Base-by-base conservation (phyloP, 1,140 invertebrate species). In the Pseudomyrmex concolor region DNA sequence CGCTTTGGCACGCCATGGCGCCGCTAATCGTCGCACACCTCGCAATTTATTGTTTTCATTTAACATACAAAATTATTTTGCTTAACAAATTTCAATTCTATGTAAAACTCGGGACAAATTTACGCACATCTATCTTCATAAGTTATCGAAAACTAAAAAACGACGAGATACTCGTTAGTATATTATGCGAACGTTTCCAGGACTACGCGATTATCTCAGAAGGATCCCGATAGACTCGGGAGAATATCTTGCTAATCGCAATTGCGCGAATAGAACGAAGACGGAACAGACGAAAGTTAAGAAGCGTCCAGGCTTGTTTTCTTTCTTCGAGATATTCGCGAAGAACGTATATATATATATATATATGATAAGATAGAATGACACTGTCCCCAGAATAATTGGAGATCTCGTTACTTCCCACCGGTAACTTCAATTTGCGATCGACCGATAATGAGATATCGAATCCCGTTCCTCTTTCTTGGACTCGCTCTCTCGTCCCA, bases 381-480 rank as follows among this genome's bases (percentile, higher is more conserved):
- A 89, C 71, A 84, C 81, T 86, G 78, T 89, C 70, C 70, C 50
- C 80, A 87, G 85, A 87, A 91, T 91, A 91, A 91, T 91, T 90
- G 90, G 86, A 90, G 86, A 91, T 91, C 88, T 89, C 88, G 90
- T 91, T 91, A 91, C 84, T 89, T 80, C 86, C 78, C 66, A 83
- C 51, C 72, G 78, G 78, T 85, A 84, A 90, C 85, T 89, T 89
- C 83, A 91, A 88, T 90, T 88, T 90, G 55, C 66, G 83, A 90
- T 90, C 83, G 67, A 81, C 84, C 84, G 86, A 90, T 91, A 90
- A 91, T 90, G 88, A 91, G 89, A 87, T 89, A 89, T 89, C 82
- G 84, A 85, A 84, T 90, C 81, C 84, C 83, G 62, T 48, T 71
- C 45, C 19, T 64, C 72, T 25, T 57, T 70, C 43, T 59, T 15